Conservation (phyloP, 2,888 invertebrate genomes). For the Machimus rusticus region DNA sequence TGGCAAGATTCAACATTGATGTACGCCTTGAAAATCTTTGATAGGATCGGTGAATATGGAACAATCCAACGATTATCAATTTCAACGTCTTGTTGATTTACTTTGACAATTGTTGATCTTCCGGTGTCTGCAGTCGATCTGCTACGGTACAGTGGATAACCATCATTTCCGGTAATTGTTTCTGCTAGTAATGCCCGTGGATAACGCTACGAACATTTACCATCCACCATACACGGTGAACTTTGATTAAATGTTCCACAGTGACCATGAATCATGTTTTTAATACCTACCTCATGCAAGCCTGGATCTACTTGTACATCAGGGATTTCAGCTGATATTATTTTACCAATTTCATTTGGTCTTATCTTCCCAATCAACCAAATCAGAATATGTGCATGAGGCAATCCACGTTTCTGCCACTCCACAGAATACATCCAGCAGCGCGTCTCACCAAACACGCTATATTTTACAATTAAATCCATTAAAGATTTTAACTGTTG, state of each 20-base stretch:
- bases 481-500: conserved; percentile 44
- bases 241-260: conserved; percentile 45
- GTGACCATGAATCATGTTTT: conserved; percentile 58
- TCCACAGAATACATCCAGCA: conserved; percentile 53
- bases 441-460: conserved; percentile 51
- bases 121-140: conserved; percentile 46
- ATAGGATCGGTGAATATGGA: conserved; percentile 55
- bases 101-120: conserved; percentile 39
- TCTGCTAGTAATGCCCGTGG: not conserved
- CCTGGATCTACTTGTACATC: conserved; percentile 47
- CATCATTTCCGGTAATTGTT: not conserved
- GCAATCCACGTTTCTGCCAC: conserved; percentile 49
- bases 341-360: conserved; percentile 52
- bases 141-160: conserved; percentile 45
- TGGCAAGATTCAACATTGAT: conserved; percentile 61
- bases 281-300: conserved; percentile 51
- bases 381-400: conserved; percentile 50
- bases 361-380: conserved; percentile 49
- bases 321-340: conserved; percentile 52
- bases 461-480: conserved; percentile 32
- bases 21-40: conserved; percentile 54
- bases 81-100: conserved; percentile 38
- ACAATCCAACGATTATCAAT: conserved; percentile 57
- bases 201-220: conserved; percentile 2
- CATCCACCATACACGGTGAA: conserved; percentile 2